Evolutionary conservation across 2,797 vertebrate genomes (phyloP).

Genomic region (Tragelaphus oryx): DNA sequence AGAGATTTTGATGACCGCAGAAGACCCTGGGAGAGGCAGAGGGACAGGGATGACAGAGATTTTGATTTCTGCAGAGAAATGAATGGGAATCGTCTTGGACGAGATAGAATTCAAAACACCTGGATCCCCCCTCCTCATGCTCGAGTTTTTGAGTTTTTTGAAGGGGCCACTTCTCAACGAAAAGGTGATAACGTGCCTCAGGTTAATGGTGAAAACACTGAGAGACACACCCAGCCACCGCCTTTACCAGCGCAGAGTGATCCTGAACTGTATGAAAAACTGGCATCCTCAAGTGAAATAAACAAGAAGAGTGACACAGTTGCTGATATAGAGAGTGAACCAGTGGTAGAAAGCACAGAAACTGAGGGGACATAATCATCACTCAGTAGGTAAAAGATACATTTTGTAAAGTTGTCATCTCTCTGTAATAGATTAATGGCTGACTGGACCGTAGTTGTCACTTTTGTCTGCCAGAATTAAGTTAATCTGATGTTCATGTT

Average conservation of each 20-base stretch:
- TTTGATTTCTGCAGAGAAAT: conserved; percentile 96
- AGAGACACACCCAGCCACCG: conserved; percentile 85
- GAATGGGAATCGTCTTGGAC: conserved; percentile 93
- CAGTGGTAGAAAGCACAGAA: conserved; percentile 99
- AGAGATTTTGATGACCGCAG: conserved; percentile 98
- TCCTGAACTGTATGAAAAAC: conserved; percentile 85
- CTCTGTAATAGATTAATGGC: conserved; percentile 98
- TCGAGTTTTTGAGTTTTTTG: conserved; percentile 85
- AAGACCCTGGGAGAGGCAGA: conserved; percentile 96
- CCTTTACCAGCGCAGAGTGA: conserved; percentile 81
- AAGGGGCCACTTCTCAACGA: conserved; percentile 84
- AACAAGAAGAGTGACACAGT: conserved; percentile 93
- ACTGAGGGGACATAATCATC: conserved; percentile 99
- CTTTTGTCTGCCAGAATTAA: conserved; percentile 92
- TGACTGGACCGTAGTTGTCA: conserved; percentile 92
- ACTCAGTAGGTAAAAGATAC: conserved; percentile 99
- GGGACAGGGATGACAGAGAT: conserved; percentile 96
- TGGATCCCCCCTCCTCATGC: conserved; percentile 86
- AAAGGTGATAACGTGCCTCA: conserved; percentile 86
- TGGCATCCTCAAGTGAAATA: conserved; percentile 87
- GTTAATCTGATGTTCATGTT: conserved; percentile 92
- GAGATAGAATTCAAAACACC: conserved; percentile 88
- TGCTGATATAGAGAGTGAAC: conserved; percentile 96
- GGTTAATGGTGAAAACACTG: conserved; percentile 88
- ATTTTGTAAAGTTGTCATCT: conserved; percentile 99